Percentiles rank a stretch among this genome's conserved stretches.
These are phyloP conservation scores for Leguminivora glycinivorella DNA, from an alignment of 1,140 invertebrate genomes.

Conservation along the genomic window DNA sequence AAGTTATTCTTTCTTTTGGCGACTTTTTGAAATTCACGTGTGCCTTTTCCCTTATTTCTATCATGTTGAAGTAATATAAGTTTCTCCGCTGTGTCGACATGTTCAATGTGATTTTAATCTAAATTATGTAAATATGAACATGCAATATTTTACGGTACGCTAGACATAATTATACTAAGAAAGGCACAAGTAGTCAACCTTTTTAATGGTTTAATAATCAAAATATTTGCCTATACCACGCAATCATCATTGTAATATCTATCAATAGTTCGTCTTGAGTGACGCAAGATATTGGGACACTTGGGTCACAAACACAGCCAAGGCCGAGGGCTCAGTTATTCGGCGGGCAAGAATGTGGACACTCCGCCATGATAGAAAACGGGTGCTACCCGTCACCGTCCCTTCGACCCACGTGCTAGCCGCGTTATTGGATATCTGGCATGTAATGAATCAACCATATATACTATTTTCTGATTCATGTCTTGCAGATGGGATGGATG, in stretches of 20 bases:
- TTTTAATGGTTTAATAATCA: background rate
- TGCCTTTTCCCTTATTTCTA: too few relatives aligned
- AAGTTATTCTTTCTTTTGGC: too few relatives aligned
- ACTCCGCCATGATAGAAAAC: conserved; percentile 12
- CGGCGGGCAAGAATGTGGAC: conserved; percentile 11
- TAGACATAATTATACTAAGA: too few relatives aligned
- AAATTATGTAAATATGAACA: too few relatives aligned
- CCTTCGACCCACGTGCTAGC: conserved; percentile 19
- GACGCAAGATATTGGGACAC: conserved; percentile 11
- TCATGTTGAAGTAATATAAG: too few relatives aligned
- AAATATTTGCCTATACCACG: background rate
- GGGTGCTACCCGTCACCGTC: conserved; percentile 5
- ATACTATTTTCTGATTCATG: conserved; percentile 10
- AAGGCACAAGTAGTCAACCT: too few relatives aligned
- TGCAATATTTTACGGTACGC: too few relatives aligned
- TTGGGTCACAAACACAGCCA: background rate
- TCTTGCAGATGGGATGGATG: conserved; percentile 30
- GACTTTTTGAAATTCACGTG: too few relatives aligned
- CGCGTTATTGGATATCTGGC: conserved; percentile 17
- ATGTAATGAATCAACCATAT: conserved; percentile 26
- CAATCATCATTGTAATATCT: background rate
- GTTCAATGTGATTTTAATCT: too few relatives aligned
- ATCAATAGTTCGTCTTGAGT: conserved; percentile 1
- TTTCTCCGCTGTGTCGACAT: too few relatives aligned
- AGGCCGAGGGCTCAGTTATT: conserved; percentile 11